Evolutionary conservation across 1,140 invertebrate genomes (phyloP).

Genomic region (Drosophila ambigua): DNA sequence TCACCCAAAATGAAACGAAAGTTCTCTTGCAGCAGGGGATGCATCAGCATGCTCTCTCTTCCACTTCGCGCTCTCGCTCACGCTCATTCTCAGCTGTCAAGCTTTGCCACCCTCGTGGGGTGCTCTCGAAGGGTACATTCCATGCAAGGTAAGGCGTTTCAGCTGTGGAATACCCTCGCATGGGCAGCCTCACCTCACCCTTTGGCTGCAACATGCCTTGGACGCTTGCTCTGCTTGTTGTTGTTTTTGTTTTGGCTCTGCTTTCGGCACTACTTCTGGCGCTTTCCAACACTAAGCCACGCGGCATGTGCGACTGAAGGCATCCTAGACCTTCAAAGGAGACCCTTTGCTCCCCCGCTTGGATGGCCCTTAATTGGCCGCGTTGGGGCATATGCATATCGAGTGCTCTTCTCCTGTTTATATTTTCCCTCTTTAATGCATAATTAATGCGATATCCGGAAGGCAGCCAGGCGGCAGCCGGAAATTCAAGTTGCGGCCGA

Average conservation of each 20-base stretch:
- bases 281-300: constrained; percentile 54
- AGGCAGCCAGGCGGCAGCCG: no score
- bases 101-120: constrained; percentile 49
- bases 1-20: constrained; percentile 10
- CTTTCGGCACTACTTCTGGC: constrained; percentile 22
- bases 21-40: constrained; percentile 14
- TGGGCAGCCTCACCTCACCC: no score
- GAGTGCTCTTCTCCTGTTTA: constrained; percentile 50
- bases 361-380: constrained; percentile 48
- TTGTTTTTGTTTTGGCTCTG: constrained; percentile 39
- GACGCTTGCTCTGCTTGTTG: constrained; percentile 30
- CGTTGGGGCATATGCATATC: constrained; percentile 32
- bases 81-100: constrained; percentile 33
- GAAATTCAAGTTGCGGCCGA: no score
- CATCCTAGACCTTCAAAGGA: neutral
- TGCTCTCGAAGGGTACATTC: neutral
- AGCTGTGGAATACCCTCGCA: no score
- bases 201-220: no score
- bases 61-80: neutral
- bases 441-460: constrained; percentile 53
- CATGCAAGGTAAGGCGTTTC: no score
- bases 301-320: constrained; percentile 61
- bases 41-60: constrained; percentile 18
- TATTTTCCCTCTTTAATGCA: constrained; percentile 44
- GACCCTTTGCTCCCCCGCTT: neutral